Conservation (phyloP, 2,888 invertebrate species). For the Scaptomyza parva region DNA sequence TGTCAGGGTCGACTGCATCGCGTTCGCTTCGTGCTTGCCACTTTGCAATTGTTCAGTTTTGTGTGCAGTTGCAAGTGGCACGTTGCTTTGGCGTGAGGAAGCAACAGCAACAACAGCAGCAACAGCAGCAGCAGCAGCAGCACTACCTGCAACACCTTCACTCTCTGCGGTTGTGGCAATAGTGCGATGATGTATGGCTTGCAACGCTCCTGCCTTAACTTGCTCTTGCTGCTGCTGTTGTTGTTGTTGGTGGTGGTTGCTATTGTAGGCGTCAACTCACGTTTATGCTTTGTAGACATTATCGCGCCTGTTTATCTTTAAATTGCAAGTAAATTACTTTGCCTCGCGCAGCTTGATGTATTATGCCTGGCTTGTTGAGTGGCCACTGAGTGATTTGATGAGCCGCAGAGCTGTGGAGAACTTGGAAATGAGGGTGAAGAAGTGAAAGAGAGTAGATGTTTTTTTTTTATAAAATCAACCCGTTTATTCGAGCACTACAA, state of each 20-base stretch:
- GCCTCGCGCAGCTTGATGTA: conserved; percentile 75
- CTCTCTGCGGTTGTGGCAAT: conserved; percentile 68
- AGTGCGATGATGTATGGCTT: conserved; percentile 77
- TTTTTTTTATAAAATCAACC: conserved; percentile 51
- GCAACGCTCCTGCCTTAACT: conserved; percentile 15
- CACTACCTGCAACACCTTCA: conserved; percentile 71
- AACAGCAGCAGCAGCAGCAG: conserved; percentile 29
- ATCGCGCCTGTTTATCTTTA: conserved; percentile 81
- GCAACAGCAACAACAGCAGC: conserved; percentile 28
- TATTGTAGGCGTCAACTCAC: conserved; percentile 83
- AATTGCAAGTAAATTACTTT: conserved; percentile 81
- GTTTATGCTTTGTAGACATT: conserved; percentile 80
- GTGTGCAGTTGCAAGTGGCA: conserved; percentile 51
- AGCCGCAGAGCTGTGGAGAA: conserved; percentile 32
- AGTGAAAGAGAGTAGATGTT: background rate
- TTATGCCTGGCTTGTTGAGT: conserved; percentile 72
- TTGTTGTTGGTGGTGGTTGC: conserved; percentile 17
- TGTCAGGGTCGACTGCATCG: conserved; percentile 77
- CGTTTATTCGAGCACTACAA: conserved; percentile 64
- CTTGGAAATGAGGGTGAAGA: conserved; percentile 1
- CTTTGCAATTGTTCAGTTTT: conserved; percentile 71
- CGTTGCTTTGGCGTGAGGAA: conserved; percentile 57
- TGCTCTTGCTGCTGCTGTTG: conserved; percentile 9
- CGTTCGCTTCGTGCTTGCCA: conserved; percentile 67
- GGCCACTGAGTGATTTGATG: conserved; percentile 74